phyloP scores from a whole-genome alignment of 2,888 invertebrate genomes.

The Liposcelis brunnea region DNA sequence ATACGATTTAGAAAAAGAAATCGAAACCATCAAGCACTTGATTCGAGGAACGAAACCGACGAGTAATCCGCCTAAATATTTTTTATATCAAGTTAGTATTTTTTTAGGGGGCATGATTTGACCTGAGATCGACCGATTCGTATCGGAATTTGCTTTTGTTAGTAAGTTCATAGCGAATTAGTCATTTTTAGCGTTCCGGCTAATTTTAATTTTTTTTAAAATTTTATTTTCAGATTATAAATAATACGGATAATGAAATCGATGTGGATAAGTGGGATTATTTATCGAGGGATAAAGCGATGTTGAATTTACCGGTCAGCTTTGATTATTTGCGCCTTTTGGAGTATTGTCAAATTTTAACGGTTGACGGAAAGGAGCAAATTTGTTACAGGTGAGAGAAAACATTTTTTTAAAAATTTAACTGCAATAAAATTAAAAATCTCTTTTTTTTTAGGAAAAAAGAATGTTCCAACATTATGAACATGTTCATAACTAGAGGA shows the following conservation, averaged over 20 bases:
- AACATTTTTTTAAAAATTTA: background rate
- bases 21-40: constrained; percentile 29
- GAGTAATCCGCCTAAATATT: constrained; percentile 22
- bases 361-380: constrained; percentile 12
- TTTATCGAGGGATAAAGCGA: constrained; percentile 36
- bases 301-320: constrained; percentile 27
- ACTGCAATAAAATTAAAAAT: too few relatives aligned
- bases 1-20: constrained; percentile 18
- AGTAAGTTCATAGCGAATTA: background rate
- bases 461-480: constrained; percentile 28
- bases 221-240: constrained; percentile 30
- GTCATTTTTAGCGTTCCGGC: too few relatives aligned
- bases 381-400: constrained; percentile 15
- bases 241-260: constrained; percentile 37
- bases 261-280: constrained; percentile 56
- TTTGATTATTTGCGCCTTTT: constrained; percentile 30
- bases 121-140: too few relatives aligned
- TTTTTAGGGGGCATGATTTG: background rate
- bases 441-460: constrained; percentile 28
- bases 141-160: too few relatives aligned
- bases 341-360: constrained; percentile 25
- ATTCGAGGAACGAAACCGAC: constrained; percentile 22
- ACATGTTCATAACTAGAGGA: constrained; percentile 30
- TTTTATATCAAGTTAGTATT: constrained; percentile 31
- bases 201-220: too few relatives aligned